Conservation (phyloP, 2,113 vertebrate species). For the Alectura lathami region DNA sequence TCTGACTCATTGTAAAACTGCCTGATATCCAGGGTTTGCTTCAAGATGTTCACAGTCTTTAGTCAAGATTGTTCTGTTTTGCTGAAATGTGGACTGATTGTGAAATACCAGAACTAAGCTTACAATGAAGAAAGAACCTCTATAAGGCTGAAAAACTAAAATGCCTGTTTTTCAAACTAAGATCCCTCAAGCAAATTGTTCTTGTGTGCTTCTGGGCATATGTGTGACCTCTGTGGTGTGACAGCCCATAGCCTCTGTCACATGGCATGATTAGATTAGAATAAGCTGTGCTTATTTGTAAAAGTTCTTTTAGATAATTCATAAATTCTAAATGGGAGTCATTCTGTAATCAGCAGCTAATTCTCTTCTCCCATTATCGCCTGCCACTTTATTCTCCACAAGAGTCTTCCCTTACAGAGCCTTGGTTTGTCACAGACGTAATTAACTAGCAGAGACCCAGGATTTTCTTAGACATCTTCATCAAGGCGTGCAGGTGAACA, state of each 20-base stretch:
- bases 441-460: neutral
- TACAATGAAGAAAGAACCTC: neutral
- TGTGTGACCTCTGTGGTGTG: neutral
- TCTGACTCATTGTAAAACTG: neutral
- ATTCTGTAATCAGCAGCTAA: neutral
- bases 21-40: neutral
- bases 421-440: neutral
- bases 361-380: conserved; percentile 37
- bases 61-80: neutral
- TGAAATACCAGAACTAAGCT: neutral
- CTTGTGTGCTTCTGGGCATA: neutral
- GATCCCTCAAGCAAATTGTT: neutral
- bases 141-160: neutral
- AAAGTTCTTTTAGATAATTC: conserved; percentile 8
- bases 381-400: conserved; percentile 2
- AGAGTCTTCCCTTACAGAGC: neutral
- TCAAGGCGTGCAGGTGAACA: neutral
- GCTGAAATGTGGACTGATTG: neutral
- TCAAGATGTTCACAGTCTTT: neutral
- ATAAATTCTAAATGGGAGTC: conserved; percentile 21
- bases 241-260: neutral
- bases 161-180: neutral
- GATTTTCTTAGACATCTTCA: neutral
- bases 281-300: neutral
- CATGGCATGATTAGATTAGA: neutral